phyloP scores from a whole-genome alignment of 2,797 vertebrate species.

The Oophaga sylvatica region DNA sequence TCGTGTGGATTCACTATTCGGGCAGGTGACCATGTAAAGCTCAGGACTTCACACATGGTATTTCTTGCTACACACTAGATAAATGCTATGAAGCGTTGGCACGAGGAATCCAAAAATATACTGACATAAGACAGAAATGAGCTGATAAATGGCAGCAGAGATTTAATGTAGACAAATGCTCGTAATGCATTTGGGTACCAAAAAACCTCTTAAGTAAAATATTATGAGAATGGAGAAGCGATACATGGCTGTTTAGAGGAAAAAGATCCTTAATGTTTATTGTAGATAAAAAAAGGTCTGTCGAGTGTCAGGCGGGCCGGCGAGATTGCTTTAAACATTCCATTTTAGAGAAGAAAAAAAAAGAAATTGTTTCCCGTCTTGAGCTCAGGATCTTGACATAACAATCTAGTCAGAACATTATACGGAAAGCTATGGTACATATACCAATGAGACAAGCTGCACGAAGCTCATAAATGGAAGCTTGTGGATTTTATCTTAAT shows the following conservation, averaged over 20 bases:
- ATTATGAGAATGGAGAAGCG: constrained; percentile 53
- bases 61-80: constrained; percentile 5
- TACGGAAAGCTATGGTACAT: background rate
- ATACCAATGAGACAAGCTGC: background rate
- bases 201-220: constrained; percentile 61
- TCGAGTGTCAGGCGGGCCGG: constrained; percentile 42
- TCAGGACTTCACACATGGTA: background rate
- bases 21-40: background rate
- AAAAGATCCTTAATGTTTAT: constrained; percentile 59
- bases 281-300: constrained; percentile 54
- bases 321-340: constrained; percentile 51
- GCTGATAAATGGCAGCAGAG: constrained; percentile 50
- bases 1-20: background rate
- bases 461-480: no score
- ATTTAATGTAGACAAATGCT: constrained; percentile 52
- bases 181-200: constrained; percentile 57
- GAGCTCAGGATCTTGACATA: constrained; percentile 5
- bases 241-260: constrained; percentile 52
- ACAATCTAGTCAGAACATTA: constrained; percentile 22
- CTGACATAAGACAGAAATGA: constrained; percentile 37
- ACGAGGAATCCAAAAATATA: constrained; percentile 39
- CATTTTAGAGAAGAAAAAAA: constrained; percentile 49
- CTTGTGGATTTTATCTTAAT: background rate
- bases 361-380: constrained; percentile 27
- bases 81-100: constrained; percentile 39